These are phyloP conservation scores for Monochamus alternatus DNA, from an alignment of 2,888 invertebrate species.

Conservation along the genomic window DNA sequence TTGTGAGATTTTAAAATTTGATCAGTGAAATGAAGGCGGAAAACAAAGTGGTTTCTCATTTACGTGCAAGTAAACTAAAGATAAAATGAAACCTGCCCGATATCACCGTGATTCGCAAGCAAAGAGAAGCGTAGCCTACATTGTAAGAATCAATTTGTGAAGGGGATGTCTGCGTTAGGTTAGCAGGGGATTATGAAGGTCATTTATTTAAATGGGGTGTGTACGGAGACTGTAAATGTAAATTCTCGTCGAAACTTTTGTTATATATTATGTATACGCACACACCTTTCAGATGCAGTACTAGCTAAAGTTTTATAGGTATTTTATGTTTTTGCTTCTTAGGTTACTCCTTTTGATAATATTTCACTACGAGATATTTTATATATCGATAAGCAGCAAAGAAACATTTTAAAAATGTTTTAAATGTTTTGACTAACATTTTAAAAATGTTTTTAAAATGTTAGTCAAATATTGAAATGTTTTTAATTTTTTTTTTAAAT, in stretches of 20 bases:
- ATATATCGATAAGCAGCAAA: too few species aligned
- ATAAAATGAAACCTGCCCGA: slow-evolving; percentile 19
- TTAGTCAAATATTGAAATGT: too few species aligned
- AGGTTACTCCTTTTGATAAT: too few species aligned
- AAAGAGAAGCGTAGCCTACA: slow-evolving; percentile 15
- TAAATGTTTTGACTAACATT: too few species aligned
- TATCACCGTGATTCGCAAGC: background rate
- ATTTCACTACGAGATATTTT: too few species aligned
- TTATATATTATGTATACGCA: slow-evolving; percentile 12
- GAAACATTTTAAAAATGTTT: too few species aligned
- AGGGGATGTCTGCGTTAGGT: slow-evolving; percentile 27
- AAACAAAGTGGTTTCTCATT: background rate
- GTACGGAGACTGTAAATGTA: slow-evolving; percentile 19
- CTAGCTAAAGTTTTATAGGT: background rate
- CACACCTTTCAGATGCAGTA: background rate
- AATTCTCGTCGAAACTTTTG: slow-evolving; percentile 20
- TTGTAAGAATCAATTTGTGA: slow-evolving; percentile 31
- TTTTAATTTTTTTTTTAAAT: too few species aligned
- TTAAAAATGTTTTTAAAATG: too few species aligned
- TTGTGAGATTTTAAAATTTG: background rate
- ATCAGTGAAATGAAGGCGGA: background rate
- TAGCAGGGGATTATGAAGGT: slow-evolving; percentile 32
- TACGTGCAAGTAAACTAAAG: slow-evolving; percentile 3
- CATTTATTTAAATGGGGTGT: slow-evolving; percentile 34
- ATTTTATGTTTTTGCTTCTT: too few species aligned